These are phyloP conservation scores for Onthophagus sagittarius DNA, from an alignment of 2,888 invertebrate species.

Conservation along the genomic window DNA sequence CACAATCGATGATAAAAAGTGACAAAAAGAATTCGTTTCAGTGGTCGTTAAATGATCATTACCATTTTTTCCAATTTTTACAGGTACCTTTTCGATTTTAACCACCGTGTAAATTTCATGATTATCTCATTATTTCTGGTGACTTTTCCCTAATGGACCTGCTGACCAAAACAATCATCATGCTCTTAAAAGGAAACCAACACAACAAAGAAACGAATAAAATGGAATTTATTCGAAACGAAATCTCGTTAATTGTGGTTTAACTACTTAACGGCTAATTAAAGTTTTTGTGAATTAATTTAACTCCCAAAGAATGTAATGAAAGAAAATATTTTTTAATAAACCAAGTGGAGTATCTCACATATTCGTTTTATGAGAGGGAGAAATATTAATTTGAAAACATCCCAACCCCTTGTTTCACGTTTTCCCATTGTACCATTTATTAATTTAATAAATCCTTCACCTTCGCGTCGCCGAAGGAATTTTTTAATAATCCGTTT, in stretches of 20 bases:
- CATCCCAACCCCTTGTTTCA: not conserved
- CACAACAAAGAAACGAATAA: not conserved
- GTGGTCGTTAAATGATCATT: not conserved
- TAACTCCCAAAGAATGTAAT: too few species aligned
- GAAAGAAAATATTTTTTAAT: not conserved
- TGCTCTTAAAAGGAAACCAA: not conserved
- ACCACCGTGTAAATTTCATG: not conserved
- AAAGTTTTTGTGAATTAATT: too few species aligned
- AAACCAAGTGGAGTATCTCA: not conserved
- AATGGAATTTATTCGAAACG: not conserved
- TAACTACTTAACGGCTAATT: not conserved
- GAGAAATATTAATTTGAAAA: not conserved
- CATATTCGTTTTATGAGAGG: not conserved
- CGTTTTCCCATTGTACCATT: not conserved
- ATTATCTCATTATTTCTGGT: not conserved
- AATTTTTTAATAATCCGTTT: not conserved
- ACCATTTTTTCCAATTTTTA: not conserved
- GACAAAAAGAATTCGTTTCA: not conserved
- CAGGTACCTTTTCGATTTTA: not conserved
- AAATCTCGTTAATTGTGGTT: not conserved
- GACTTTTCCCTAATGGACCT: not conserved
- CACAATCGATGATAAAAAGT: too few species aligned
- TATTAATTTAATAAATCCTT: not conserved
- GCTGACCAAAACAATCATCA: not conserved
- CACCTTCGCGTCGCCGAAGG: not conserved